Evolutionary conservation across 1,140 invertebrate species (phyloP).

Genomic region (Heliconius himera): DNA sequence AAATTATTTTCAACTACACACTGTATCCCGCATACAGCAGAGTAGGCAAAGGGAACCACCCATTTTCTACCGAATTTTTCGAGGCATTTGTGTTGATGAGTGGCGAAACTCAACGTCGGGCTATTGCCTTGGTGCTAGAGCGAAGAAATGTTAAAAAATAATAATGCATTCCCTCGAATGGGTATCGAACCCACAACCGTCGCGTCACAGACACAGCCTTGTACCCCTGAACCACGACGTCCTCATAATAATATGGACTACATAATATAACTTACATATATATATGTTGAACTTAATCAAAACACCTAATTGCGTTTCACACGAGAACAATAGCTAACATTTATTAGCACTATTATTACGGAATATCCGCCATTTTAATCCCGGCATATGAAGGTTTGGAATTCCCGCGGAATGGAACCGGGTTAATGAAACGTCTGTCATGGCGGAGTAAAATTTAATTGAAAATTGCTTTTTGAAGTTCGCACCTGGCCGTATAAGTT

Average conservation of each 20-base stretch:
- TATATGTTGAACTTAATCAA: neutral
- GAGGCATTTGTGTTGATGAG: too few species aligned
- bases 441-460: constrained; percentile 66
- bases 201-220: too few species aligned
- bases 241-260: neutral
- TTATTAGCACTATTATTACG: constrained; percentile 24
- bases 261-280: neutral
- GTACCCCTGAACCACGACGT: too few species aligned
- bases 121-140: too few species aligned
- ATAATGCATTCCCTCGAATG: too few species aligned
- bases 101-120: too few species aligned
- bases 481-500: constrained; percentile 54
- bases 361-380: constrained; percentile 22
- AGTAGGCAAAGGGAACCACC: too few species aligned
- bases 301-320: constrained; percentile 5
- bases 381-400: constrained; percentile 41
- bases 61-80: too few species aligned
- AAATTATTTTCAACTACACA: too few species aligned
- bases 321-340: constrained; percentile 5
- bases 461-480: constrained; percentile 66
- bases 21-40: too few species aligned
- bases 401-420: constrained; percentile 52
- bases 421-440: constrained; percentile 78
- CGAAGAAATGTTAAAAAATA: too few species aligned
- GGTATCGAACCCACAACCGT: too few species aligned